phyloP scores from a whole-genome alignment of 2,797 vertebrate species.

The Cheirogaleus major region DNA sequence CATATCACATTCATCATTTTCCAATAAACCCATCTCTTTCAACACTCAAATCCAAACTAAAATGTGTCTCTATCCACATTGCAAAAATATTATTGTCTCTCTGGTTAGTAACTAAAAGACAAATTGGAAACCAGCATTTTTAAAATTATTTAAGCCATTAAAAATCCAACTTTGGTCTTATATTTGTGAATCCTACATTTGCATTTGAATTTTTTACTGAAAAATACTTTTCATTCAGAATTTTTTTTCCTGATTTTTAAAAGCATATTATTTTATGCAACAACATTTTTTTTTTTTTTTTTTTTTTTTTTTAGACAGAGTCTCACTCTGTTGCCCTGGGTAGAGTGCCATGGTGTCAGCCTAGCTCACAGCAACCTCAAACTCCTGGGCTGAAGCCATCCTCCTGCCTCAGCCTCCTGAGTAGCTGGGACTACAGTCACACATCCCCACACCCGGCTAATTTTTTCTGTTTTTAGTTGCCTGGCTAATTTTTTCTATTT shows the following conservation, averaged over 20 bases:
- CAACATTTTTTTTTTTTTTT: background rate
- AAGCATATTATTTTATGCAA: background rate
- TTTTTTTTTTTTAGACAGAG: too few species aligned
- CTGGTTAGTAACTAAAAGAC: background rate
- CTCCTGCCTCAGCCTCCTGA: too few species aligned
- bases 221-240: slow-evolving; percentile 31
- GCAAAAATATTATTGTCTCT: background rate
- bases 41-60: background rate
- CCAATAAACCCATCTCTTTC: background rate
- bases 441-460: too few species aligned
- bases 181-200: slow-evolving; percentile 20
- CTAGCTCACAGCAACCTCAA: too few species aligned
- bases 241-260: slow-evolving; percentile 15
- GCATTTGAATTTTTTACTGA: background rate
- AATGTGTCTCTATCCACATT: background rate
- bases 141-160: slow-evolving; percentile 23
- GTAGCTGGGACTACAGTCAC: too few species aligned
- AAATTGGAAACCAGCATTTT: background rate
- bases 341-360: too few species aligned
- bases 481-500: too few species aligned
- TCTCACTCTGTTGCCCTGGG: too few species aligned
- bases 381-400: too few species aligned
- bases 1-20: background rate
- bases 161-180: slow-evolving; percentile 33
- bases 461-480: too few species aligned